phyloP scores from a whole-genome alignment of 2,113 vertebrate species.

The Suricata suricatta region DNA sequence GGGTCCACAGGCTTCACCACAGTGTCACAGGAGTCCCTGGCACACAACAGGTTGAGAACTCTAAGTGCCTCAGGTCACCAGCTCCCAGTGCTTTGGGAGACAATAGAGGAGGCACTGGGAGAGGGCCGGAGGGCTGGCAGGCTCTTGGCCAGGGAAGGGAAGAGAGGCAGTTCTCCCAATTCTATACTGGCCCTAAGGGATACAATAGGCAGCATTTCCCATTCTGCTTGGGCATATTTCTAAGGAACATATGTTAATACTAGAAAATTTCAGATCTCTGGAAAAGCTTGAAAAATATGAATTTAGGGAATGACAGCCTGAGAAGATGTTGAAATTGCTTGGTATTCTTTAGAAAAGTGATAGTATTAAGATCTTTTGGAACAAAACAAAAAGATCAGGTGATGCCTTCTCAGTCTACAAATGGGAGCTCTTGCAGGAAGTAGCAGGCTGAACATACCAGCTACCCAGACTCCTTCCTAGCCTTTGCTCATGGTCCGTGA shows the following conservation, averaged over 20 bases:
- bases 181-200: not conserved
- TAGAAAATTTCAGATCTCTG: not conserved
- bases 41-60: not conserved
- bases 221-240: not conserved
- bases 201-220: not conserved
- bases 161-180: not conserved
- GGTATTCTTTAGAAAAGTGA: not conserved
- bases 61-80: not conserved
- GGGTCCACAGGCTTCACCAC: not conserved
- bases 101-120: not conserved
- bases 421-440: not conserved
- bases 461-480: not conserved
- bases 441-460: not conserved
- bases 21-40: not conserved
- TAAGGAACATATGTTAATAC: not conserved
- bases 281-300: not conserved
- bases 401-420: not conserved
- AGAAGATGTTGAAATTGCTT: not conserved
- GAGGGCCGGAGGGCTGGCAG: not conserved
- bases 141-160: too few relatives aligned
- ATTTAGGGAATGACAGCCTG: not conserved
- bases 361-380: not conserved
- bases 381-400: not conserved
- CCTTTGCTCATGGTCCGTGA: not conserved
- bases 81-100: not conserved